A percentile compares a stretch with the other conserved stretches of the same genome.
These are phyloP conservation scores for Sesamia nonagrioides DNA, from an alignment of 1,140 invertebrate species.

Conservation along the genomic window DNA sequence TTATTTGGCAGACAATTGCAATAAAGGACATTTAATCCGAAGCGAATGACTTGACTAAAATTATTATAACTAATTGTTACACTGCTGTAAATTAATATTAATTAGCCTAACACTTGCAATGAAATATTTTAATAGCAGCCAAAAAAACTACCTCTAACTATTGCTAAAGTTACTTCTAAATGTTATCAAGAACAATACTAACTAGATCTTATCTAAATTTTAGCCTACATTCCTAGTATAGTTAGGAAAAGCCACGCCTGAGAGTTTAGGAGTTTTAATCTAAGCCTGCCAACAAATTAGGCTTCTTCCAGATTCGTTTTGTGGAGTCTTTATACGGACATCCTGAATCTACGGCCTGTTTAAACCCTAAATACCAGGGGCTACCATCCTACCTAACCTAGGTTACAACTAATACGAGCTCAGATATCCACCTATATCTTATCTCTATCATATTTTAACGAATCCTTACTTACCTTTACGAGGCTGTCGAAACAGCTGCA, in stretches of 20 bases:
- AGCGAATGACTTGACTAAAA: conserved; percentile 50
- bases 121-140: conserved; percentile 30
- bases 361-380: conserved; percentile 49
- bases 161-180: conserved; percentile 12
- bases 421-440: not conserved
- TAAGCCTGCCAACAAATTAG: conserved; percentile 54
- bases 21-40: conserved; percentile 47
- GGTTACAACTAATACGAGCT: conserved; percentile 16
- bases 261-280: conserved; percentile 43
- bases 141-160: conserved; percentile 12
- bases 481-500: not conserved
- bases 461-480: not conserved
- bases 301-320: conserved; percentile 53
- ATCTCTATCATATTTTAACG: conserved; percentile 18
- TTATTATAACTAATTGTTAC: conserved; percentile 26
- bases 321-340: conserved; percentile 46
- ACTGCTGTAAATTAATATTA: conserved; percentile 1
- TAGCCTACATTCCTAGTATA: conserved; percentile 6
- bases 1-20: conserved; percentile 20
- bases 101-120: conserved; percentile 34
- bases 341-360: conserved; percentile 51
- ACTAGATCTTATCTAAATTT: not conserved
- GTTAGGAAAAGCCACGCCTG: conserved; percentile 43
- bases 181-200: not conserved
- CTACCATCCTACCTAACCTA: conserved; percentile 34